Conservation (phyloP, 92 coral and sea anemone species). For the Phenganax stokvisi region DNA sequence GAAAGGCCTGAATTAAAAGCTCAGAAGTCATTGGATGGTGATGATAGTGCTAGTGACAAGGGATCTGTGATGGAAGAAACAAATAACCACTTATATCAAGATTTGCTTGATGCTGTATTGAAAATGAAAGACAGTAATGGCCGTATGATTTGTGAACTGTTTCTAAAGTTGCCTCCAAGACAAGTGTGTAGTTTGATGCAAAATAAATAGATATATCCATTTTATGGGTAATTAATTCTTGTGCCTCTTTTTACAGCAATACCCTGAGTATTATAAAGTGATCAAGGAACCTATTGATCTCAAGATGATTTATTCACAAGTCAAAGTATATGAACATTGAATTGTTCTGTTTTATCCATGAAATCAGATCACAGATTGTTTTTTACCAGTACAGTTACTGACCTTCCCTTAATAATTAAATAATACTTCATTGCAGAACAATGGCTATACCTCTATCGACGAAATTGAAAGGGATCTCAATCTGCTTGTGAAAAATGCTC, state of each 20-base stretch:
- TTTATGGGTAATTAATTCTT: neutral
- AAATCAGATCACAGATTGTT: no score
- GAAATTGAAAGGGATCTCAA: conserved; percentile 86
- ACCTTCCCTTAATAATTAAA: neutral
- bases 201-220: neutral
- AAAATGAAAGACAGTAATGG: conserved; percentile 86
- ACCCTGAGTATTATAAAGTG: conserved; percentile 93
- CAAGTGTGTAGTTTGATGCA: conserved; percentile 49
- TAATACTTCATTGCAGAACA: conserved; percentile 46
- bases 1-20: conserved; percentile 24
- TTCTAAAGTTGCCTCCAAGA: conserved; percentile 80
- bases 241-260: conserved; percentile 50
- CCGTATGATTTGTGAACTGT: conserved; percentile 81
- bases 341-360: no score
- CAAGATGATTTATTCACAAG: conserved; percentile 66
- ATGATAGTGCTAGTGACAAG: conserved; percentile 38
- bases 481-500: conserved; percentile 93
- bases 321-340: conserved; percentile 58
- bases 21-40: conserved; percentile 34
- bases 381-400: neutral
- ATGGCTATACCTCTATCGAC: conserved; percentile 62
- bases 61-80: conserved; percentile 39
- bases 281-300: conserved; percentile 94
- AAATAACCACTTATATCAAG: conserved; percentile 53
- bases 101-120: conserved; percentile 78